Percentiles rank a stretch among this genome's conserved stretches.
Conservation (phyloP, 2,797 vertebrate species). For the Cynopterus sphinx region DNA sequence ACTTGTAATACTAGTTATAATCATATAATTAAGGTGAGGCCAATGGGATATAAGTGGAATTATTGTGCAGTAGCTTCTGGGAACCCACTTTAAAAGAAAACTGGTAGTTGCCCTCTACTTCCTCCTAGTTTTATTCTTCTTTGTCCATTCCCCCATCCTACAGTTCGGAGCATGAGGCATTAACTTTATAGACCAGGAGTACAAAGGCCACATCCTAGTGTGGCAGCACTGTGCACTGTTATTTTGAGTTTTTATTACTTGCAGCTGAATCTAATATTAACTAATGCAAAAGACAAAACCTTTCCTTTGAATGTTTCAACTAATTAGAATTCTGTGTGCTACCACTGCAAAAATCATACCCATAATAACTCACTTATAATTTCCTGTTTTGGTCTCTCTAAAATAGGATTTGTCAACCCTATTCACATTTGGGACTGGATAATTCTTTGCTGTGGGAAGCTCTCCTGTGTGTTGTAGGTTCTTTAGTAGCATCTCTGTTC, state of each 20-base stretch:
- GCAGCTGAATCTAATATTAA: not conserved
- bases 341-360: not conserved
- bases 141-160: not conserved
- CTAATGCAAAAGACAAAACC: not conserved
- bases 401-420: not conserved
- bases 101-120: not conserved
- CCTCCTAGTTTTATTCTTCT: not conserved
- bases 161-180: not conserved
- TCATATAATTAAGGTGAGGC: not conserved
- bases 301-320: not conserved
- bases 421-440: not conserved
- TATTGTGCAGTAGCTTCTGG: not conserved
- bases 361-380: not conserved
- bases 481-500: not conserved
- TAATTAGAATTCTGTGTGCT: not conserved
- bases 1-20: not conserved
- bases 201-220: not conserved
- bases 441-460: not conserved
- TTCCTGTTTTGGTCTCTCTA: not conserved
- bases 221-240: not conserved
- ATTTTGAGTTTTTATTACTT: not conserved
- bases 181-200: not conserved
- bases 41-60: not conserved
- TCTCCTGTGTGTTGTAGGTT: not conserved
- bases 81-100: not conserved